Base-by-base conservation (phyloP, 2,888 invertebrate species). In the Synanthedon vespiformis region DNA sequence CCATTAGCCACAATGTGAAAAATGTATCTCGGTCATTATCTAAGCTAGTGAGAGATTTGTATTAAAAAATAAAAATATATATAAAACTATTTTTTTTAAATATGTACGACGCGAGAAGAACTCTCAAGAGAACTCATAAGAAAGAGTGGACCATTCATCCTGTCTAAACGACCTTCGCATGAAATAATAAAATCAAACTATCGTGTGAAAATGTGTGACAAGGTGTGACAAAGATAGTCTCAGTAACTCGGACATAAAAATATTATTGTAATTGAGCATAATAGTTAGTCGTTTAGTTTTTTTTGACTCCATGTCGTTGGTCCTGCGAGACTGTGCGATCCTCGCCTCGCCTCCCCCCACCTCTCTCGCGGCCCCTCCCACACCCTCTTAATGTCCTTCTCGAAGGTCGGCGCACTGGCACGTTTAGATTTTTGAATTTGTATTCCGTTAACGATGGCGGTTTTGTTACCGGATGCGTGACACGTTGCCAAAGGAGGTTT, bases 401-500 rank as follows among this genome's bases (percentile, higher is more conserved):
- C 64, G 74, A 78, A 79, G 83, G 80, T 74, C 74, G 72, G 60
- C 73, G 74, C 69, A 62, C 72, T 72, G 70, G 72, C 72, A 70
- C 68, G 68, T 65, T 22, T 72, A 65, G 70, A 69, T 69, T 71
- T 71, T 70, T 66, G 65, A 70, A 70, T 70, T 57, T 67, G 58
- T 61, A 55, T 58, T 59, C 57, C 61, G 60, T 72, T 70, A 70
- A 77, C 74, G 75, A 70, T 72, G 67, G 65, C 65, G 61, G 67
- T 68, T 67, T 65, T 54, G 64, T 64, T 69, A 65, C 73, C 76
- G 79, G 77, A 77, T 75, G 72, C 70, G 64, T 62, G 58, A 61
- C 62, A 44, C 11, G 44, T 44, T 44, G 44, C 44, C 13, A 44
- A 34, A 34, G 34, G 34, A 10, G 10, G 34, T 10, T 34, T 34